A percentile compares a stretch with the other conserved stretches of the same genome.
Evolutionary conservation across 2,888 invertebrate genomes (phyloP).

Genomic region (Dinocampus coccinellae): DNA sequence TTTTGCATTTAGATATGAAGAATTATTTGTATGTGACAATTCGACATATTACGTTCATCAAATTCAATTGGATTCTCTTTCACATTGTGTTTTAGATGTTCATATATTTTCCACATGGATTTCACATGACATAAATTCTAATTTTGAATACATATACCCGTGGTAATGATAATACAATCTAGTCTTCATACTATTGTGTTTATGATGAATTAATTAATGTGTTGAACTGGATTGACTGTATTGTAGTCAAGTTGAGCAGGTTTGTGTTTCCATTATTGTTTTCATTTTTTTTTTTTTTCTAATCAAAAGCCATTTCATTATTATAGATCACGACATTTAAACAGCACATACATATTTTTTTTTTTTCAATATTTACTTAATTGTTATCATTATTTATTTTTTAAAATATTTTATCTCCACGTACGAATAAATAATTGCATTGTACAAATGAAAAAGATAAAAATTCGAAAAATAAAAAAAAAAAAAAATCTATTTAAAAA

Average conservation of each 20-base stretch:
- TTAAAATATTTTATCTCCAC: too few species aligned
- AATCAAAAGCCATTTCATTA: neutral
- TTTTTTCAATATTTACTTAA: too few species aligned
- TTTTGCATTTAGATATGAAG: conserved; percentile 9
- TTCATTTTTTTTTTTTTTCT: neutral
- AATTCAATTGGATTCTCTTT: conserved; percentile 1
- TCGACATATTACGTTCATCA: neutral
- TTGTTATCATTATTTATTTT: too few species aligned
- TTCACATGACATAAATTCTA: neutral
- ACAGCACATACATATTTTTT: neutral
- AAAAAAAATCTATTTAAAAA: too few species aligned
- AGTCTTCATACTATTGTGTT: neutral
- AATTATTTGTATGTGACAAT: conserved; percentile 9
- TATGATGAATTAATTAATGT: neutral
- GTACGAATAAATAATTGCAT: too few species aligned
- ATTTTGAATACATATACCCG: neutral
- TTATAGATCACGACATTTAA: conserved; percentile 16
- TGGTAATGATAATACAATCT: conserved; percentile 10
- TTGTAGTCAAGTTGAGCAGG: conserved; percentile 39
- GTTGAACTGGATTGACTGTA: neutral
- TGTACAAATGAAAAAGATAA: too few species aligned
- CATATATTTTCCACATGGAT: neutral
- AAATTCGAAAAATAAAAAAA: too few species aligned
- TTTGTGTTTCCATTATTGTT: conserved; percentile 15
- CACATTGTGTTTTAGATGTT: neutral